phyloP scores from a whole-genome alignment of 2,113 vertebrate genomes.

The Lates calcarifer region DNA sequence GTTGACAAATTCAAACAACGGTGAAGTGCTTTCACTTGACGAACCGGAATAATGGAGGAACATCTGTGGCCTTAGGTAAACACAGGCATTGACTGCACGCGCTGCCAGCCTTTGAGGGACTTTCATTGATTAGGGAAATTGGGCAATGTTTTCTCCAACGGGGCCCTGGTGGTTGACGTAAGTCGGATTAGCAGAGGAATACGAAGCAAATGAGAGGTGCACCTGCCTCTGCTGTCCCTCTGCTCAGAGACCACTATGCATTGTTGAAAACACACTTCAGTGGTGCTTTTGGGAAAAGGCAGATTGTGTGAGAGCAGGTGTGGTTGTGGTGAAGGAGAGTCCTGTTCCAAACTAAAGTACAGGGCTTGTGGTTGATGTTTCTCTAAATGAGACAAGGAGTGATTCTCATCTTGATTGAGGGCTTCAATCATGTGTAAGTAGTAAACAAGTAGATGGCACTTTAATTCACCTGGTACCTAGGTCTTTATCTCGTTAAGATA shows the following conservation, averaged over 20 bases:
- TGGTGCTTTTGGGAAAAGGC: constrained; percentile 36
- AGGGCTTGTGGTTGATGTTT: constrained; percentile 11
- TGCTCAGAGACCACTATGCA: constrained; percentile 2
- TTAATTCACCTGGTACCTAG: constrained; percentile 7
- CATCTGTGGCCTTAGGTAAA: constrained; percentile 71
- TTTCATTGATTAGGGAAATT: constrained; percentile 80
- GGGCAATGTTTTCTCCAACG: constrained; percentile 67
- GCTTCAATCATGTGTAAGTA: constrained; percentile 34
- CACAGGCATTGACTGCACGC: constrained; percentile 53
- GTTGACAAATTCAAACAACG: constrained; percentile 55
- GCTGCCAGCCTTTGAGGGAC: constrained; percentile 56
- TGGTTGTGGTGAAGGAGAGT: not conserved
- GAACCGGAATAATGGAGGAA: constrained; percentile 68
- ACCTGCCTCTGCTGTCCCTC: constrained; percentile 64
- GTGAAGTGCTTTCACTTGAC: constrained; percentile 54
- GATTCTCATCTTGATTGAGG: constrained; percentile 33
- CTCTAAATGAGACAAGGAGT: constrained; percentile 29
- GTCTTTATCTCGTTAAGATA: not conserved
- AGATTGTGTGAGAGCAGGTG: constrained; percentile 48
- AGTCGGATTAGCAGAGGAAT: constrained; percentile 72
- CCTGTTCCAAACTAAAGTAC: constrained; percentile 12
- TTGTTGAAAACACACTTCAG: constrained; percentile 17
- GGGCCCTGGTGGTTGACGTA: constrained; percentile 69
- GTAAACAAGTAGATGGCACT: constrained; percentile 26
- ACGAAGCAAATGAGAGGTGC: constrained; percentile 63